Evolutionary conservation across 2,797 vertebrate species (phyloP).

Genomic region (Enteromius paludinosus): DNA sequence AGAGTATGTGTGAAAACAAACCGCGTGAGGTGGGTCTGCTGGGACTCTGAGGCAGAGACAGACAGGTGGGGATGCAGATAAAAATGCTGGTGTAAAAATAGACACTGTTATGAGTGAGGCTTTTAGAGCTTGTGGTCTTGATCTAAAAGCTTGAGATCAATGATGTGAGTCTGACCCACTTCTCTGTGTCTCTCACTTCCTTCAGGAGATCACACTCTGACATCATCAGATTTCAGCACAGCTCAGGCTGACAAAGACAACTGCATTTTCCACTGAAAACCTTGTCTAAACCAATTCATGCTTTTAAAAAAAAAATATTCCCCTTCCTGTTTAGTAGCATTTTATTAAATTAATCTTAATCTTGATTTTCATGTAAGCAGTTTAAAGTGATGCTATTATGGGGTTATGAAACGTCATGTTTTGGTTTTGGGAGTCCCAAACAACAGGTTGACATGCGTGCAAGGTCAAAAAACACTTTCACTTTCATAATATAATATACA

Average conservation of each 20-base stretch:
- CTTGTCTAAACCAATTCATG: neutral
- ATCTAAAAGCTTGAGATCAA: conserved; percentile 34
- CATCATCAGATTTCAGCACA: neutral
- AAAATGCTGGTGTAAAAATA: conserved; percentile 34
- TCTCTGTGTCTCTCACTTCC: conserved; percentile 30
- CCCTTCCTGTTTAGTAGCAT: neutral
- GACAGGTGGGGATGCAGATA: conserved; percentile 45
- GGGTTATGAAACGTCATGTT: too few species aligned
- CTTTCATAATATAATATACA: too few species aligned
- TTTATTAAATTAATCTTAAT: neutral
- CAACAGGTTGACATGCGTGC: too few species aligned
- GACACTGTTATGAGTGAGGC: neutral
- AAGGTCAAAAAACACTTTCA: too few species aligned
- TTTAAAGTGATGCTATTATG: neutral
- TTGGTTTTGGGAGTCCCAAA: too few species aligned
- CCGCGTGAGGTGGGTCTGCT: conserved; percentile 27
- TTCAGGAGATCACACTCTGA: conserved; percentile 11
- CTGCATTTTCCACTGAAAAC: neutral
- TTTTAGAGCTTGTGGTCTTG: conserved; percentile 25
- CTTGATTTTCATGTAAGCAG: neutral
- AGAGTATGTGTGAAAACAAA: conserved; percentile 28
- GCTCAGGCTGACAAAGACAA: neutral
- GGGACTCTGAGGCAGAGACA: conserved; percentile 26
- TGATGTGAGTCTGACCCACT: conserved; percentile 42
- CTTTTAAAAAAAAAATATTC: neutral